A percentile compares a stretch with the other conserved stretches of the same genome.
Conservation (phyloP, 1,140 invertebrate species). For the Diabrotica virgifera region DNA sequence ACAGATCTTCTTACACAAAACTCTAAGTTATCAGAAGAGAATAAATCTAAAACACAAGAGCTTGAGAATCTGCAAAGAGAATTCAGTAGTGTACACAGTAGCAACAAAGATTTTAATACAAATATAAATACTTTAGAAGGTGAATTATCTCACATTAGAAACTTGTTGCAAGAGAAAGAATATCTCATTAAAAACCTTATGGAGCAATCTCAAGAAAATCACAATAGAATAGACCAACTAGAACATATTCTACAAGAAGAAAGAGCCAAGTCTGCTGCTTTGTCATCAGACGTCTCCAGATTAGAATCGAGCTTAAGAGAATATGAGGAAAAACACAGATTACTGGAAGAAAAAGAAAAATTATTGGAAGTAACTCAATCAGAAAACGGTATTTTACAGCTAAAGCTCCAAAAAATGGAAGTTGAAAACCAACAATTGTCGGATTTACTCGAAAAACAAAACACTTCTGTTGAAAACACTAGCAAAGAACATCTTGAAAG, state of each 20-base stretch:
- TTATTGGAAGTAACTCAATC: slow-evolving; percentile 25
- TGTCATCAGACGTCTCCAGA: slow-evolving; percentile 18
- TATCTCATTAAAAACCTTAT: slow-evolving; percentile 27
- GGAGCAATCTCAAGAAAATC: slow-evolving; percentile 16
- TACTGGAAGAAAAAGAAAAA: slow-evolving; percentile 30
- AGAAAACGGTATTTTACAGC: slow-evolving; percentile 25
- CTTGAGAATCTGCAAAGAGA: background rate
- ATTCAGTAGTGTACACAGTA: background rate
- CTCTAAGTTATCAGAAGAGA: background rate
- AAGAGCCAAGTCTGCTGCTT: slow-evolving; percentile 22
- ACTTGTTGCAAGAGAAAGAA: slow-evolving; percentile 32
- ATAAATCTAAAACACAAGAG: background rate
- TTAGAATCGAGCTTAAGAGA: slow-evolving; percentile 29
- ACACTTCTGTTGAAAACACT: slow-evolving; percentile 19
- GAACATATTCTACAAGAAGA: slow-evolving; percentile 24
- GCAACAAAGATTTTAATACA: background rate
- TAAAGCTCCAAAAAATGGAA: slow-evolving; percentile 30
- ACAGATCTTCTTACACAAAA: background rate
- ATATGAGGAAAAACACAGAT: slow-evolving; percentile 21
- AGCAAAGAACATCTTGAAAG: slow-evolving; percentile 9
- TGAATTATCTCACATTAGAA: background rate
- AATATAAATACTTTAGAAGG: background rate
- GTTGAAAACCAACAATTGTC: slow-evolving; percentile 27
- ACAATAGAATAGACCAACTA: slow-evolving; percentile 18
- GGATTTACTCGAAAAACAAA: slow-evolving; percentile 27